Base-by-base conservation (phyloP, 1,140 invertebrate species). In the Rhagoletis pomonella region DNA sequence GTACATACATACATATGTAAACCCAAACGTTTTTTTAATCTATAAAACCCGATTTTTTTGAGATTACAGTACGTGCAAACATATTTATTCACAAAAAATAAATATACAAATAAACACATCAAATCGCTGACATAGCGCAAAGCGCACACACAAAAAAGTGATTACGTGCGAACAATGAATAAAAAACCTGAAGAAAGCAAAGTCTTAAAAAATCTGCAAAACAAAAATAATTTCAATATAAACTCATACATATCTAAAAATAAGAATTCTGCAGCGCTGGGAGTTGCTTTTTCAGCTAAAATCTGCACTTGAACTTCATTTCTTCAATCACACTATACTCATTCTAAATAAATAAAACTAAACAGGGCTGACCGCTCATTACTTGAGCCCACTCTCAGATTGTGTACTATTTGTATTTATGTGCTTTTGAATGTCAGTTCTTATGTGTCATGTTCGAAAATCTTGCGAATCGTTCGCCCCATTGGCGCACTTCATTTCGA, bases 21-120 rank as follows among this genome's bases (percentile, higher is more conserved):
- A 47, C 69, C n/a, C 39, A 77, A 50, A 55, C 69, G 17, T 10
- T 29, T 42, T 29, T 12, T 69, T 19, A 44, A 44, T 42, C 9
- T 69, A 81, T 12, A 19, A 81, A 81, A 81, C 50, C n/a, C 14
- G 73, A 81, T 55, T 29, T 81, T 81, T 47, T 44, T 4, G 73
- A 47, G 73, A 55, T 81, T 81, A 19, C n/a, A 14, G 29, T n/a
- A 62, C 17, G 7, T 12, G 17, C 12, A 62, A 62, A 62, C 12
- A 10, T 62, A 62, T 62, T 62, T 62, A 62, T 62, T 17, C 10
- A 62, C 12, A n/a, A n/a, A n/a, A 29, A 67, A 39, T 67, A 4
- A 19, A 67, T 5, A 19, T 1, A 81, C 6, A 55, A 47, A 42
- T n/a, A 12, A 9, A 69, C 4, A 6, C 9, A 55, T 55, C 50